Conservation (phyloP, 1,140 invertebrate genomes). For the Drosophila kurseongensis region DNA sequence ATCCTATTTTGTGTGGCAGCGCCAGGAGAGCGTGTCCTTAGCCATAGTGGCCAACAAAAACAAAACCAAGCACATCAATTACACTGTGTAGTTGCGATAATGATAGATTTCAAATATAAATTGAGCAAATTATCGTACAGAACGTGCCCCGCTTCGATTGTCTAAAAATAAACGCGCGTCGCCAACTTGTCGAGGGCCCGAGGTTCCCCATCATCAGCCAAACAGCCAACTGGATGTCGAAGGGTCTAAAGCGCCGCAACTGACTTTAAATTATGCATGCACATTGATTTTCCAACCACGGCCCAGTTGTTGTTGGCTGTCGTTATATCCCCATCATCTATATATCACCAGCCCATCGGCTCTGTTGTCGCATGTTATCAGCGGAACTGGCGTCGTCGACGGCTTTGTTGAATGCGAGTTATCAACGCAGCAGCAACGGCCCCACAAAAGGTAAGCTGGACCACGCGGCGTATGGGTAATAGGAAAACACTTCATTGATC, state of each 20-base stretch:
- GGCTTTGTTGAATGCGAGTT: constrained; percentile 79
- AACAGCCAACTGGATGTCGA: constrained; percentile 13
- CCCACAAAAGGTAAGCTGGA: constrained; percentile 69
- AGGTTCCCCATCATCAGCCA: constrained; percentile 4
- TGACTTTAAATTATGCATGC: constrained; percentile 78
- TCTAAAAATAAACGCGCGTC: constrained; percentile 61
- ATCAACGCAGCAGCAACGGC: constrained; percentile 74
- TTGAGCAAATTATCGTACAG: constrained; percentile 75
- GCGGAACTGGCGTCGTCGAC: constrained; percentile 68
- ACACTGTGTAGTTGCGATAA: constrained; percentile 72
- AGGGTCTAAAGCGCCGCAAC: constrained; percentile 57
- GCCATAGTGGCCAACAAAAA: constrained; percentile 27
- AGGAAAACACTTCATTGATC: constrained; percentile 17
- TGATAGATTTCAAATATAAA: constrained; percentile 79
- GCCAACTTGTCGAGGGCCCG: constrained; percentile 28
- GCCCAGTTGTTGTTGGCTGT: constrained; percentile 33
- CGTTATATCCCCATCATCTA: constrained; percentile 40
- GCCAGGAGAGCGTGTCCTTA: constrained; percentile 45
- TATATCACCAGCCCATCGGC: constrained; percentile 52
- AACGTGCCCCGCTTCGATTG: constrained; percentile 59
- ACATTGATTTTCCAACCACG: constrained; percentile 73
- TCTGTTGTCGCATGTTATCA: constrained; percentile 75
- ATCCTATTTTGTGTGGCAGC: constrained; percentile 73
- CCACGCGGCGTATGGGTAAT: constrained; percentile 25
- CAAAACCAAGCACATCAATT: constrained; percentile 55